Conservation (phyloP, 2,888 invertebrate genomes). For the Drosophila macrospina region DNA sequence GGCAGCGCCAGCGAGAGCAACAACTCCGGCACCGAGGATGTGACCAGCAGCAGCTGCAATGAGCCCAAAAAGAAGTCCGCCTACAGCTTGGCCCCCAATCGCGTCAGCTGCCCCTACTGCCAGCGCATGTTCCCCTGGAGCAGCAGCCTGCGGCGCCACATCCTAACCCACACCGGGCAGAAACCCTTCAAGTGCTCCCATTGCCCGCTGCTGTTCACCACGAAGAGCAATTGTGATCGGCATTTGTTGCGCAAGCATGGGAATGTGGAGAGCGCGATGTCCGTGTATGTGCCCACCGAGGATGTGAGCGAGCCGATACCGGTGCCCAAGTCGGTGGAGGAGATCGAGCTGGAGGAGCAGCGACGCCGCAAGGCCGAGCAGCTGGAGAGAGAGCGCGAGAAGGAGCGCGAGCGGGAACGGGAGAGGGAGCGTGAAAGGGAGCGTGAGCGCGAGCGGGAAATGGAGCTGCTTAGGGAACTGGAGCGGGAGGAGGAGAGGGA, state of each 20-base stretch:
- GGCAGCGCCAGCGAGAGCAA: slow-evolving; percentile 92
- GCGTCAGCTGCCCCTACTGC: slow-evolving; percentile 97
- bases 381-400: slow-evolving; percentile 51
- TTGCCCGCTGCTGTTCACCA: slow-evolving; percentile 97
- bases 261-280: slow-evolving; percentile 86
- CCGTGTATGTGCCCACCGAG: slow-evolving; percentile 86
- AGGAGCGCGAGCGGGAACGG: slow-evolving; percentile 45
- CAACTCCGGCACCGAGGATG: slow-evolving; percentile 92
- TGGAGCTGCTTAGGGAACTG: neutral
- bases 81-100: slow-evolving; percentile 97
- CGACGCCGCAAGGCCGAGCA: slow-evolving; percentile 73
- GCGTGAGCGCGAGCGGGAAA: slow-evolving; percentile 16
- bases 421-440: slow-evolving; percentile 78
- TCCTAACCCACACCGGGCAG: slow-evolving; percentile 96
- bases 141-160: slow-evolving; percentile 96
- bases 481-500: slow-evolving; percentile 36
- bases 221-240: slow-evolving; percentile 98
- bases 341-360: slow-evolving; percentile 84
- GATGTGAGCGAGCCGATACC: slow-evolving; percentile 85
- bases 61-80: slow-evolving; percentile 94
- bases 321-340: slow-evolving; percentile 83
- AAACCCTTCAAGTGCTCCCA: slow-evolving; percentile 98
- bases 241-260: slow-evolving; percentile 96
- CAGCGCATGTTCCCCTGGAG: slow-evolving; percentile 98
- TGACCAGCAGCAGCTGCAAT: slow-evolving; percentile 69